These are phyloP conservation scores for Notodonta ziczac DNA, from an alignment of 2,888 invertebrate species.

Conservation along the genomic window DNA sequence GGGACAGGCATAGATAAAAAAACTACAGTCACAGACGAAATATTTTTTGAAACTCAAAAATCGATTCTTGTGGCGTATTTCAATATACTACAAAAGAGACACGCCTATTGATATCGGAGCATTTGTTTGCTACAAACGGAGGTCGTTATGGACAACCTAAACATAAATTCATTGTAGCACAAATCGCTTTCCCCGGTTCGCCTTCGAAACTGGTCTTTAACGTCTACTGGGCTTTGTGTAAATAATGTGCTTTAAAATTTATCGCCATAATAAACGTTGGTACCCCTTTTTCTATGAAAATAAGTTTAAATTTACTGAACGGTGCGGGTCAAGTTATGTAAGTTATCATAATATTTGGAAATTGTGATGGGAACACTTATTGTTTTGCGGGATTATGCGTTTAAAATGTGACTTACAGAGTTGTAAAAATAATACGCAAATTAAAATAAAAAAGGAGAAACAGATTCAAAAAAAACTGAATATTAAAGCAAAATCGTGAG, in stretches of 20 bases:
- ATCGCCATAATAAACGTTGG: conserved; percentile 80
- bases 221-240: conserved; percentile 80
- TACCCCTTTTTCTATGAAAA: conserved; percentile 79
- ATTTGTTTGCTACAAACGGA: conserved; percentile 44
- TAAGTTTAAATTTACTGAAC: conserved; percentile 77
- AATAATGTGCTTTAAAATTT: conserved; percentile 82
- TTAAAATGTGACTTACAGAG: background rate
- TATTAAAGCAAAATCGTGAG: too few relatives aligned
- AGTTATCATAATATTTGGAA: conserved; percentile 39
- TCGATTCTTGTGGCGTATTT: too few relatives aligned
- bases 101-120: conserved; percentile 45
- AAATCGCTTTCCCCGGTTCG: conserved; percentile 67
- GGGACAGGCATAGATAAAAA: too few relatives aligned
- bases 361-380: background rate
- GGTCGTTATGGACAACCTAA: conserved; percentile 57
- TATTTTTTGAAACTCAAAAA: conserved; percentile 12
- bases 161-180: conserved; percentile 77
- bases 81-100: conserved; percentile 26
- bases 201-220: conserved; percentile 79
- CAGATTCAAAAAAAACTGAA: too few relatives aligned
- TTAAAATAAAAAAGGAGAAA: too few relatives aligned
- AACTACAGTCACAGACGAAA: too few relatives aligned
- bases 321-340: conserved; percentile 57
- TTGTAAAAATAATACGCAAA: too few relatives aligned
- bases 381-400: background rate